These are phyloP conservation scores for Notocelia uddmanniana DNA, from an alignment of 2,888 invertebrate species.

Conservation along the genomic window DNA sequence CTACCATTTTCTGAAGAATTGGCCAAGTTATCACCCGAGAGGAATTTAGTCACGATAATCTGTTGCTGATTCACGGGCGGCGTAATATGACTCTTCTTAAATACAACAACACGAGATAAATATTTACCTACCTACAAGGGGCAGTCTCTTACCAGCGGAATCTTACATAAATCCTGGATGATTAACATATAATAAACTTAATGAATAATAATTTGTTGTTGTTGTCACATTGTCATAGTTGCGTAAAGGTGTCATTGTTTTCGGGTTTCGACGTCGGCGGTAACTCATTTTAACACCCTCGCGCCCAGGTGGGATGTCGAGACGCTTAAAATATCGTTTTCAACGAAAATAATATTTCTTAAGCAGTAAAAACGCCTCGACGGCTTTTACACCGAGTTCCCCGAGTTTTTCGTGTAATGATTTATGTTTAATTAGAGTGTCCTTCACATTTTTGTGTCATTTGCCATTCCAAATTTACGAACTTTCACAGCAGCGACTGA, in stretches of 20 bases:
- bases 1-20: too few species aligned
- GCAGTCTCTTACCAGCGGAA: not conserved
- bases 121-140: too few species aligned
- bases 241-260: conserved; percentile 28
- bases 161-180: not conserved
- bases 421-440: conserved; percentile 80
- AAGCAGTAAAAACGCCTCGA: conserved; percentile 71
- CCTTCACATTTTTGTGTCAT: conserved; percentile 70
- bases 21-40: too few species aligned
- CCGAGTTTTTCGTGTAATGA: conserved; percentile 71
- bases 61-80: too few species aligned
- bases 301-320: conserved; percentile 74
- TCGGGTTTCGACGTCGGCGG: conserved; percentile 52
- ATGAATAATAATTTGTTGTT: not conserved
- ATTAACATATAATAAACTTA: not conserved
- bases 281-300: conserved; percentile 71
- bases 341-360: conserved; percentile 78
- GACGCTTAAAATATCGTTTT: conserved; percentile 76
- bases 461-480: conserved; percentile 63
- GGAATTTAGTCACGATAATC: too few species aligned
- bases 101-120: too few species aligned
- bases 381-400: conserved; percentile 64
- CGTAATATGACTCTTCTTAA: too few species aligned
- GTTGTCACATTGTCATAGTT: conserved; percentile 13
- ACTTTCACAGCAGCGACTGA: conserved; percentile 56